These are phyloP conservation scores for Merops nubicus DNA, from an alignment of 2,113 vertebrate species.

Conservation along the genomic window DNA sequence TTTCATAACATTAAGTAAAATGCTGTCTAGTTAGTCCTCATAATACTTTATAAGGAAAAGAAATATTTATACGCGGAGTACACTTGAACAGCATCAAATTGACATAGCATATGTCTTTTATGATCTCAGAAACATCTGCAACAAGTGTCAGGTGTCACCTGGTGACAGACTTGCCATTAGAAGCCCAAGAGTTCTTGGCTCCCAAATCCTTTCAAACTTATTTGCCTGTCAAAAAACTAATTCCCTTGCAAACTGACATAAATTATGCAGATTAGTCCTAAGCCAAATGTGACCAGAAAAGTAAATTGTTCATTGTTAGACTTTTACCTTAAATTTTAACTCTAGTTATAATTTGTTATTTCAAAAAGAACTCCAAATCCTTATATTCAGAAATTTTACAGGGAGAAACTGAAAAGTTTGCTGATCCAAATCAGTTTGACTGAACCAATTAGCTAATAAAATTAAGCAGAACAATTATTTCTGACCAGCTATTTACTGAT, in stretches of 20 bases:
- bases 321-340: neutral
- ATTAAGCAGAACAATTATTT: neutral
- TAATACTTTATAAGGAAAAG: neutral
- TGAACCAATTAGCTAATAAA: neutral
- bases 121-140: neutral
- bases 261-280: neutral
- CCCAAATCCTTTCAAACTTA: neutral
- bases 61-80: neutral
- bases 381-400: neutral
- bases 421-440: neutral
- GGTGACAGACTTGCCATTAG: neutral
- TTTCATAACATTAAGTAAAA: neutral
- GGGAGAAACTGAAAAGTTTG: neutral
- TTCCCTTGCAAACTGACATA: neutral
- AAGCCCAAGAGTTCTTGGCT: neutral
- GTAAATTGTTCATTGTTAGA: neutral
- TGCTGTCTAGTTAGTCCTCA: neutral
- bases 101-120: neutral
- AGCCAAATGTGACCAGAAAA: neutral
- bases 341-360: neutral
- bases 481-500: neutral
- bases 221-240: neutral
- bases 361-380: no score
- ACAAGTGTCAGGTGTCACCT: neutral
- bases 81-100: neutral